Conservation (phyloP, 2,888 invertebrate genomes). For the Flexamia atlantica region DNA sequence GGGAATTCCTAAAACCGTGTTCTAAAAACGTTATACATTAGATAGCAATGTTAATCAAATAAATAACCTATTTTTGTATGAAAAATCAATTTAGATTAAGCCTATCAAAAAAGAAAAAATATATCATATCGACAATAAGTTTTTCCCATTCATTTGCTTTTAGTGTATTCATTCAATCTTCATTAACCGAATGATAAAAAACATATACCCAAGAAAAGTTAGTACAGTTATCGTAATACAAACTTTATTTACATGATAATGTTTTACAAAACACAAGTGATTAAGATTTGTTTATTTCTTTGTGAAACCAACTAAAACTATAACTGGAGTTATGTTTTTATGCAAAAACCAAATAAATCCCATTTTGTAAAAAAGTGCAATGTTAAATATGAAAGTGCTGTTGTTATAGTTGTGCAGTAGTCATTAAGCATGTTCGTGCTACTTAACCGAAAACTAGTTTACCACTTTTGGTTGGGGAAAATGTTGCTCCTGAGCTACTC, state of each 20-base stretch:
- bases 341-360: not conserved
- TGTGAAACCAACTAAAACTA: not conserved
- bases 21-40: too few relatives aligned
- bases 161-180: too few relatives aligned
- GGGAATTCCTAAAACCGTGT: too few relatives aligned
- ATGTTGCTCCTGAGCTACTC: conserved; percentile 29
- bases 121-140: too few relatives aligned
- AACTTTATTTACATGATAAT: conserved; percentile 9
- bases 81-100: too few relatives aligned
- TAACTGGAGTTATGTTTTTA: not conserved
- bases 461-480: conserved; percentile 34
- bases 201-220: not conserved
- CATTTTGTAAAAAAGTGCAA: not conserved
- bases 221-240: not conserved
- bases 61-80: too few relatives aligned
- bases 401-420: not conserved
- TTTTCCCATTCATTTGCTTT: too few relatives aligned
- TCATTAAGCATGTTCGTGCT: conserved; percentile 21
- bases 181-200: too few relatives aligned
- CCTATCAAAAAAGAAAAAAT: too few relatives aligned
- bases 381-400: conserved; percentile 1
- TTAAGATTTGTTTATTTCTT: not conserved
- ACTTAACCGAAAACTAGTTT: conserved; percentile 7
- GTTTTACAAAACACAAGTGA: not conserved
- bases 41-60: too few relatives aligned